phyloP scores from a whole-genome alignment of 1,140 invertebrate genomes.

The Belonocnema kinseyi region DNA sequence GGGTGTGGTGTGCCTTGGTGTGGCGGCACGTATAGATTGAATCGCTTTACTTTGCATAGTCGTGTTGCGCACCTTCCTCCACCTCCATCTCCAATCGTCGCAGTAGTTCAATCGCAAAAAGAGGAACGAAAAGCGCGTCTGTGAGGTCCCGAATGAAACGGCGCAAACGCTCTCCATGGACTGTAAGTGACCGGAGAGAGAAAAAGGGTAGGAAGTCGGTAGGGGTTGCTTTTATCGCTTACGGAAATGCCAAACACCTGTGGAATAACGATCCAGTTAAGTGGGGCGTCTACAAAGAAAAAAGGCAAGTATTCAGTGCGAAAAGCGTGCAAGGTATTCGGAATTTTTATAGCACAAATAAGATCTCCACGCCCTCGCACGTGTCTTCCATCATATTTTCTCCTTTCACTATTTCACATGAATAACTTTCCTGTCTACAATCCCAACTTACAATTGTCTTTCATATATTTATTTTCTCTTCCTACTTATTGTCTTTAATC shows the following conservation, averaged over 20 bases:
- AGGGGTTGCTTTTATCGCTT: slow-evolving; percentile 74
- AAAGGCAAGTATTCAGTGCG: slow-evolving; percentile 62
- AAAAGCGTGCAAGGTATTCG: slow-evolving; percentile 56
- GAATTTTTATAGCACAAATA: slow-evolving; percentile 48
- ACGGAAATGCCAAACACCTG: slow-evolving; percentile 76
- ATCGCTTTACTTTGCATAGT: slow-evolving; percentile 41
- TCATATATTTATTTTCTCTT: not conserved
- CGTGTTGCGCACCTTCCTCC: slow-evolving; percentile 35
- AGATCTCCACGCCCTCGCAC: slow-evolving; percentile 12
- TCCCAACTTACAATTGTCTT: not conserved
- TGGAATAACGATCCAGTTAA: slow-evolving; percentile 74
- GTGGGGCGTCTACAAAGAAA: slow-evolving; percentile 72
- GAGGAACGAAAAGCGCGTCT: slow-evolving; percentile 51
- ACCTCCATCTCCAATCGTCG: slow-evolving; percentile 49
- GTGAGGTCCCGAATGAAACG: slow-evolving; percentile 56
- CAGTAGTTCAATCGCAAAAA: slow-evolving; percentile 45
- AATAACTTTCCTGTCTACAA: not conserved
- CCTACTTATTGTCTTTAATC: no score
- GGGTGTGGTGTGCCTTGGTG: not conserved
- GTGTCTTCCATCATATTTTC: slow-evolving; percentile 14
- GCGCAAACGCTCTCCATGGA: slow-evolving; percentile 56
- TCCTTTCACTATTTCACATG: not conserved
- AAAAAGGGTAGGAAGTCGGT: slow-evolving; percentile 64
- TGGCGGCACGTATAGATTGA: slow-evolving; percentile 42
- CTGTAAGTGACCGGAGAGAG: slow-evolving; percentile 70